Percentiles rank a stretch among this genome's conserved stretches.
Conservation (phyloP, 2,113 vertebrate species). For the Festucalex cinctus region DNA sequence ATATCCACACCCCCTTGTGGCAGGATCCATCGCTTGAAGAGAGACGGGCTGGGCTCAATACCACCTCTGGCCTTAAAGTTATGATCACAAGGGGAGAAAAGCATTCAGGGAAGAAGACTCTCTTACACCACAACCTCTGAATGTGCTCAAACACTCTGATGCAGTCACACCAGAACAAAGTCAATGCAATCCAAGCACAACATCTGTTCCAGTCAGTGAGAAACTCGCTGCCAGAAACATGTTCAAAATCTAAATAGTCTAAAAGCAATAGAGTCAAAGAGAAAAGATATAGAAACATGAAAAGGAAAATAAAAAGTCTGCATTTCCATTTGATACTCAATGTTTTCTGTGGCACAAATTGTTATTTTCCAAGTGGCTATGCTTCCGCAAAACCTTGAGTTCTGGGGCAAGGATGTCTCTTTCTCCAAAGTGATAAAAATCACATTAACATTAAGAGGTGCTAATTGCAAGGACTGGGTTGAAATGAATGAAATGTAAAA, state of each 20-base stretch:
- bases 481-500: conserved; percentile 52
- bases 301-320: conserved; percentile 56
- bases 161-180: conserved; percentile 62
- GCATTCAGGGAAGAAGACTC: conserved; percentile 36
- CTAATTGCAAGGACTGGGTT: conserved; percentile 52
- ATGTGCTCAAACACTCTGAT: conserved; percentile 41
- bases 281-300: conserved; percentile 47
- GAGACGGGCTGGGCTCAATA: conserved; percentile 33
- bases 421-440: conserved; percentile 42
- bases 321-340: conserved; percentile 57
- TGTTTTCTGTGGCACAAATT: conserved; percentile 62
- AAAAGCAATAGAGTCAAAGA: conserved; percentile 58
- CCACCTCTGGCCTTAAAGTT: conserved; percentile 25
- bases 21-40: conserved; percentile 10
- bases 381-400: conserved; percentile 29
- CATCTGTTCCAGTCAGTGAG: conserved; percentile 65
- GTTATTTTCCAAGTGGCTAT: conserved; percentile 49
- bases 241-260: conserved; percentile 60
- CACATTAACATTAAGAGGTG: conserved; percentile 43
- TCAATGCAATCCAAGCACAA: conserved; percentile 61
- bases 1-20: conserved; percentile 23
- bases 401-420: conserved; percentile 31
- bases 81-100: conserved; percentile 33
- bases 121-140: conserved; percentile 46
- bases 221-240: conserved; percentile 58